Base-by-base conservation (phyloP, 2,888 invertebrate genomes). In the Torymus tubicola region DNA sequence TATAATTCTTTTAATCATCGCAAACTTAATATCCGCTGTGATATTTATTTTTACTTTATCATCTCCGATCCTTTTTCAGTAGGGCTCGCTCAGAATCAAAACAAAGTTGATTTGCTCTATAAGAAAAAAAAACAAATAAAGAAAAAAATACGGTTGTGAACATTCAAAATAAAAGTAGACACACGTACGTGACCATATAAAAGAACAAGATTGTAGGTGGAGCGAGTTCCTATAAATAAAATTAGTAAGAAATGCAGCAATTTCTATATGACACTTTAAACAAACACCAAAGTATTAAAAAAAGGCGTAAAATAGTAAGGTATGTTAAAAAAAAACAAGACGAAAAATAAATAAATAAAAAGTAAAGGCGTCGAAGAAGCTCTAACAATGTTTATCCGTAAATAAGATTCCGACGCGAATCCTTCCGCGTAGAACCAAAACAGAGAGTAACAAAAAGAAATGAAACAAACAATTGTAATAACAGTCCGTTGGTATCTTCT, bases 241-340 rank as follows among this genome's bases (percentile, higher is more conserved):
- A 60, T 50, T 57, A 57, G 58, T 64, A 74, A 68, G 69, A 74
- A 61, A 42, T 16, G 13, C 74, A 70, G 42, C 65, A 70, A 81
- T 76, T 78, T 75, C 75, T 75, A 78, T 57, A 50, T 57, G 52
- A 79, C 60, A 69, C 68, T 76, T 76, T 31, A 73, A 77, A 53
- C 65, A 81, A 81, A 78, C 75, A 81, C 73, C 78, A 81, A 81
- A 79, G 68, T 79, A 79, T 79, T 81, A 81, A 61, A 78, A 74
- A 60, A 69, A 24, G 52, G 57, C 65, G 68, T 64, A 61, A 61
- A 65, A 55, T 74, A 80, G 58, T 11, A 72, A 61, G 63, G 13
- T 73, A 58, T 52, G 72, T 73, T 55, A 70, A 21, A 5, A 70
- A 21, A 5, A 31, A 68, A 63, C 42, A 8, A 42, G 42, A 8